Conservation (phyloP, 2,797 vertebrate genomes). For the Pangasius mekongensis region DNA sequence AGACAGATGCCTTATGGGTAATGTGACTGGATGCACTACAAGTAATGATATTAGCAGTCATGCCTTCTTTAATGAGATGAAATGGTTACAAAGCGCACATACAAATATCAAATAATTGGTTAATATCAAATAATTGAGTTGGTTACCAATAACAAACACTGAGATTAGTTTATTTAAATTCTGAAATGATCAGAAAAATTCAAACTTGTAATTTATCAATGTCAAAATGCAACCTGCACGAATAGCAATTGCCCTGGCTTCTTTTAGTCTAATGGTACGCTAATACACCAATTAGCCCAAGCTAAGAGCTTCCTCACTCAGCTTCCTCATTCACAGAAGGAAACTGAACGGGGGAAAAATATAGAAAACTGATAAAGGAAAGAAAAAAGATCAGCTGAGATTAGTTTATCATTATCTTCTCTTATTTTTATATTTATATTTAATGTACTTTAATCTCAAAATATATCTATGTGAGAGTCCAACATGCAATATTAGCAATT, state of each 20-base stretch:
- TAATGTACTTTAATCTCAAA: background rate
- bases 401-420: too few species aligned
- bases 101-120: background rate
- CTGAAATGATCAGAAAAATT: background rate
- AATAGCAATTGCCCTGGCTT: background rate
- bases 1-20: background rate
- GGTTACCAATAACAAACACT: background rate
- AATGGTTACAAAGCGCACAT: background rate
- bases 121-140: background rate
- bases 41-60: background rate
- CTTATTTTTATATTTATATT: background rate
- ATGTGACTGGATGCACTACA: background rate
- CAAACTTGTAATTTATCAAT: background rate
- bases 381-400: background rate
- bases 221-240: background rate
- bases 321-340: constrained; percentile 21
- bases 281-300: background rate
- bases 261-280: background rate
- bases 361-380: background rate
- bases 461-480: background rate
- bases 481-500: background rate
- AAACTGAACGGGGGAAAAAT: background rate
- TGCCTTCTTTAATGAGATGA: background rate
- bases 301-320: constrained; percentile 19
- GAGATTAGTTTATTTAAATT: background rate